Base-by-base conservation (phyloP, 2,113 vertebrate genomes). In the Parotia lawesii region DNA sequence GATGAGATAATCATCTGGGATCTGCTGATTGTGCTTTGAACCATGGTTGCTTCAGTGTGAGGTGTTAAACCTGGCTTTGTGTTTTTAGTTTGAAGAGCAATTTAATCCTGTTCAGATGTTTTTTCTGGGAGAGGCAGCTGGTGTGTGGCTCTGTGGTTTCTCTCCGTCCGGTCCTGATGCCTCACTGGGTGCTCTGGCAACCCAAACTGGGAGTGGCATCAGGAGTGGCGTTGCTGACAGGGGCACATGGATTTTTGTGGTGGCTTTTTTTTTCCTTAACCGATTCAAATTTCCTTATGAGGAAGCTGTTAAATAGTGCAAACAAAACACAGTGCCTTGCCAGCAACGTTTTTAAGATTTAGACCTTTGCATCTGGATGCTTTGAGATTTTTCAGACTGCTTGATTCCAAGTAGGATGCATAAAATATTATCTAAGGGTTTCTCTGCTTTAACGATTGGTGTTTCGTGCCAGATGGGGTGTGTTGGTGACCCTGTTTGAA, bases 131-230 rank as follows among this genome's bases (percentile, higher is more conserved):
- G 0, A 13, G 28, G 48, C 17, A 13, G 27, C 27, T 45, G 27
- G 20, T 50, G 3, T 40, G 28, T 8, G 5, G 45, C 40, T 90
- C 74, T 65, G 70, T 47, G 81, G 60, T 69, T 92, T 90, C 50
- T 76, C n/a, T 58, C 54, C 0, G 0, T 35, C 47, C 0, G 0
- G 9, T 73, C 58, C 56, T 56, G 56, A 47, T 3, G 9, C 51
- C 16, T 70, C 7, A 1, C 3, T 40, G 76, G 44, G 28, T 77
- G 50, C 66, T 76, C 38, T 73, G 58, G 58, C 58, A 78, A 20
- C 70, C 29, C 73, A 40, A 48, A 65, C 44, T 58, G 58, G 56
- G 62, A 64, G 11, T 1, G 1, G 31, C 7, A 3, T 72, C 37
- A 44, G 31, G 57, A 53, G 48, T 21, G 2, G 28, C 0, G 0